These are phyloP conservation scores for Alligator mississippiensis DNA, from an alignment of 2,113 vertebrate genomes.

Conservation along the genomic window DNA sequence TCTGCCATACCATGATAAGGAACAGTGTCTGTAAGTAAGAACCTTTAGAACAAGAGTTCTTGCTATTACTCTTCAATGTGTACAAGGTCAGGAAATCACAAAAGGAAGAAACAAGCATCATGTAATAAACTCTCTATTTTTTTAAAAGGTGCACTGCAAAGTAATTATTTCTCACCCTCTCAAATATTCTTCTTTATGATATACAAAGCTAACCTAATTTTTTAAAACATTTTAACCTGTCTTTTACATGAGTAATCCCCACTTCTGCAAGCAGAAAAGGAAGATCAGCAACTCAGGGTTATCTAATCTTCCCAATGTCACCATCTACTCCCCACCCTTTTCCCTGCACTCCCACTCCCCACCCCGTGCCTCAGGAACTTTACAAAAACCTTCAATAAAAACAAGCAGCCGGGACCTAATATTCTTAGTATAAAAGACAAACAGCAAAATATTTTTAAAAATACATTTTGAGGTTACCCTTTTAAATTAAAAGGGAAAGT, in stretches of 20 bases:
- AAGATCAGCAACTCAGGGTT: not conserved
- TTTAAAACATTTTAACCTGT: not conserved
- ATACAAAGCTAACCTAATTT: not conserved
- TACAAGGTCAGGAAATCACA: not conserved
- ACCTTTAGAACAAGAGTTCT: not conserved
- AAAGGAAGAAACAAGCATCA: not conserved
- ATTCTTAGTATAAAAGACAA: not conserved
- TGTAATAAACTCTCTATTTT: not conserved
- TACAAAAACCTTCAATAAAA: not conserved
- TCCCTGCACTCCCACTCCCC: too few relatives aligned
- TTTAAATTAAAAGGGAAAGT: not conserved
- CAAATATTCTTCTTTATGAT: not conserved
- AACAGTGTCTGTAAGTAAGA: not conserved
- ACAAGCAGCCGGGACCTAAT: not conserved
- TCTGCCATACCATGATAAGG: not conserved
- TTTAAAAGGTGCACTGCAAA: not conserved
- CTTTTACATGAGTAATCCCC: rapidly evolving
- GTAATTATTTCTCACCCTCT: not conserved
- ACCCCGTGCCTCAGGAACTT: not conserved
- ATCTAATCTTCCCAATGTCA: not conserved
- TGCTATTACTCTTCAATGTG: not conserved
- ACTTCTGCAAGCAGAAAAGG: not conserved
- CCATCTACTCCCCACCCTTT: not conserved
- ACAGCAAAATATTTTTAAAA: not conserved
- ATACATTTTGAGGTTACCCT: not conserved